Conservation (phyloP, 2,888 invertebrate genomes). For the Trichacis sp. region DNA sequence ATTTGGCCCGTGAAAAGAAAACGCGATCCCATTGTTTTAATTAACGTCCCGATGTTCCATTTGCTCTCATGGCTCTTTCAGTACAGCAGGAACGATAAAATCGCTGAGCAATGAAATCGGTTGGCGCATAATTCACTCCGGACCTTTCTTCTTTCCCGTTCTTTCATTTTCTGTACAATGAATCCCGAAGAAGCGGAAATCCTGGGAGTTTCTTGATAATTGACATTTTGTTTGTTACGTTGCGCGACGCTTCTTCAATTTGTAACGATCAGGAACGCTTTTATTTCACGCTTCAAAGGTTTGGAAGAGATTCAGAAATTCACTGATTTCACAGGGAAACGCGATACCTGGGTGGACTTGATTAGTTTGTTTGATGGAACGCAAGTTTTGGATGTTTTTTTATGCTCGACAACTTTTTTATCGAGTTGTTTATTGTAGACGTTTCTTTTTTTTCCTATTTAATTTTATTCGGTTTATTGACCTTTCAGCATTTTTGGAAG, state of each 20-base stretch:
- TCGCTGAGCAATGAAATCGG: slow-evolving; percentile 16
- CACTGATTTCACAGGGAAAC: too few relatives aligned
- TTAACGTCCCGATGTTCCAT: slow-evolving; percentile 23
- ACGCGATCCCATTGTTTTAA: slow-evolving; percentile 20
- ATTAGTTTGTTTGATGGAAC: too few relatives aligned
- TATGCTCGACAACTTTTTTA: too few relatives aligned
- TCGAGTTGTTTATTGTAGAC: too few relatives aligned
- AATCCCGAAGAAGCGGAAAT: neutral
- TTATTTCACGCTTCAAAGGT: too few relatives aligned
- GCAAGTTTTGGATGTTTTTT: too few relatives aligned
- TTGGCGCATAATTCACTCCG: slow-evolving; percentile 10
- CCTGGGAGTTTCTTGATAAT: neutral
- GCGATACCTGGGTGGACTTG: too few relatives aligned
- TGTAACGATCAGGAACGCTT: too few relatives aligned
- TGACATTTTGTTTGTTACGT: neutral
- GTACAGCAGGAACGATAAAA: slow-evolving; percentile 10
- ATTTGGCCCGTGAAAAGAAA: slow-evolving; percentile 15
- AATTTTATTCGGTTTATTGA: too few relatives aligned
- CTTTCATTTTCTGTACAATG: neutral
- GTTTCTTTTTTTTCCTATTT: too few relatives aligned
- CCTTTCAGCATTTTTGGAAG: too few relatives aligned
- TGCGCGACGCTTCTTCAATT: neutral
- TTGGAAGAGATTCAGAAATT: too few relatives aligned
- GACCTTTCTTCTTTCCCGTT: neutral
- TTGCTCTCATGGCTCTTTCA: slow-evolving; percentile 10